phyloP scores from a whole-genome alignment of 2,797 vertebrate species.

The Phalanger gymnotis region DNA sequence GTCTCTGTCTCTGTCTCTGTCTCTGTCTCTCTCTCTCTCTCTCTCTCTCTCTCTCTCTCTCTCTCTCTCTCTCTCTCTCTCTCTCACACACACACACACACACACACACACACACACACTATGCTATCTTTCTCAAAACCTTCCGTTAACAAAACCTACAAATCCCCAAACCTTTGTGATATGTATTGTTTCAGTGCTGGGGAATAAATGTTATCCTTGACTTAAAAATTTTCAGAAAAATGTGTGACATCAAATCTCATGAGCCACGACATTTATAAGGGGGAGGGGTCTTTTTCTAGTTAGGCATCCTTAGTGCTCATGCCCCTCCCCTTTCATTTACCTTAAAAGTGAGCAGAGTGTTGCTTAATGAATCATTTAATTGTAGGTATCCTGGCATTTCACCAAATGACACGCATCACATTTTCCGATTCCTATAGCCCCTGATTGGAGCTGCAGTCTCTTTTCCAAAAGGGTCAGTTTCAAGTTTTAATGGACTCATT shows the following conservation, averaged over 20 bases:
- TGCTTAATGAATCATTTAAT: conserved; percentile 56
- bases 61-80: too few relatives aligned
- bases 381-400: conserved; percentile 15
- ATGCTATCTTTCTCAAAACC: neutral
- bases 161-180: neutral
- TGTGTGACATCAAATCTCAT: neutral
- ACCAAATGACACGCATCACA: conserved; percentile 54
- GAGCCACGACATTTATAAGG: neutral
- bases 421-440: conserved; percentile 32
- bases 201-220: neutral
- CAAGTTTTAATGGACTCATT: conserved; percentile 53
- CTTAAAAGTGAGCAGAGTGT: conserved; percentile 35
- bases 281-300: neutral
- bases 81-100: too few relatives aligned
- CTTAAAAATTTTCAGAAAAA: conserved; percentile 23
- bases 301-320: neutral
- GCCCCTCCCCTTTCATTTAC: neutral
- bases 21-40: too few relatives aligned
- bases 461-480: conserved; percentile 65
- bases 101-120: neutral
- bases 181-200: neutral
- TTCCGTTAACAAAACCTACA: neutral
- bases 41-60: too few relatives aligned
- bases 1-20: too few relatives aligned
- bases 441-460: neutral